These are phyloP conservation scores for Stichopus chloronotus DNA, from an alignment of 35 echinoderm and acorn worm species.

Conservation along the genomic window DNA sequence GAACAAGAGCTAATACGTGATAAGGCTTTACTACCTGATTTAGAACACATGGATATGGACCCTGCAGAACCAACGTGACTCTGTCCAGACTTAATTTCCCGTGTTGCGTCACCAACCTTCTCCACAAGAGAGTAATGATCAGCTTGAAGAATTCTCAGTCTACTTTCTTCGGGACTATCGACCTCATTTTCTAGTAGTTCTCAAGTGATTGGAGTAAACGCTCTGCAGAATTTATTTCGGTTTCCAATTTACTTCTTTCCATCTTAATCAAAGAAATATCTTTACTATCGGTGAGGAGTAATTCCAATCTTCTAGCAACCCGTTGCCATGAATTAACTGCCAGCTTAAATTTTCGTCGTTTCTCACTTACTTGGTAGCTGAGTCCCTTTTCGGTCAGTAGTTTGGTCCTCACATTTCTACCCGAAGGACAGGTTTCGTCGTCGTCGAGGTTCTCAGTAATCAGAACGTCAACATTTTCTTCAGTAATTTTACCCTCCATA, in stretches of 20 bases:
- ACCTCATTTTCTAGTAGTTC: background rate
- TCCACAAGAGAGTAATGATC: background rate
- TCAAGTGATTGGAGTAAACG: background rate
- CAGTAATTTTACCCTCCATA: background rate
- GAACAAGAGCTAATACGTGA: conserved; percentile 11
- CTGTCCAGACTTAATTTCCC: background rate
- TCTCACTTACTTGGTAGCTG: background rate
- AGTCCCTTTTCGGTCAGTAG: background rate
- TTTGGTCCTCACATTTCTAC: background rate
- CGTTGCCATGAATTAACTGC: background rate
- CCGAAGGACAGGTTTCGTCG: background rate
- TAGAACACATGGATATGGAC: background rate
- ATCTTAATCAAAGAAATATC: background rate
- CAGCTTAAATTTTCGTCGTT: background rate
- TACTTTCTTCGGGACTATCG: background rate
- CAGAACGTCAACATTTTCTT: background rate
- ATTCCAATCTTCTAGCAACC: background rate
- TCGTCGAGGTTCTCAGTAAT: conserved; percentile 1
- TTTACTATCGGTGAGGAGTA: conserved; percentile 20
- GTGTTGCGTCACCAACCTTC: background rate
- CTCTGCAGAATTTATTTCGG: background rate
- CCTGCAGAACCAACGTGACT: background rate
- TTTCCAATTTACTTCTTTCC: background rate
- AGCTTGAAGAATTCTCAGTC: background rate
- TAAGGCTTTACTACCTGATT: conserved; percentile 12